Evolutionary conservation across 2,888 invertebrate species (phyloP), one percentile per base, ranked within the genome.

Genomic region (Zaprionus bogoriensis): DNA sequence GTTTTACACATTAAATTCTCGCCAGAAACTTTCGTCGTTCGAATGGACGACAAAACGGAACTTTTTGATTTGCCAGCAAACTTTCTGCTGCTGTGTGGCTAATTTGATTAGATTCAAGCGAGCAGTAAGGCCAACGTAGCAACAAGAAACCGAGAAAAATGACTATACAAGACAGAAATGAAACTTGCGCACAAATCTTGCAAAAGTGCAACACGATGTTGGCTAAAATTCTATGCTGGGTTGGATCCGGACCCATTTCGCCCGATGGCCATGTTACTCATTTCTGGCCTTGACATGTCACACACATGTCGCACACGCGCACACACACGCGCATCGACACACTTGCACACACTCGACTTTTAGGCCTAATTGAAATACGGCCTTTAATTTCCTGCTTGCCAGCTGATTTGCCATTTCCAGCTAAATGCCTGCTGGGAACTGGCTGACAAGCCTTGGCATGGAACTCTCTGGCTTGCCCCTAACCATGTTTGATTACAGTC

Each of bases 61-160:
- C 36, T 79, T 85, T 59, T 54, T 54, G 44, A 68, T 76, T 82
- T 52, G 48, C 45, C 44, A 45, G 27, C 22, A 27, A 60, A 63
- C 82, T 65, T 42, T 79, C 60, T 42, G 19, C 27, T 48, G 57
- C 57, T 59, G 48, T 54, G 50, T 50, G 46, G 47, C 54, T 79
- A 74, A 83, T 74, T 86, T 80, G 54, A 80, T 80, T 74, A 86
- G 63, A 59, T 62, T 53, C 44, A 62, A 58, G 62, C 7, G 44
- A 59, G 60, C 46, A 45, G 52, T 39, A 48, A 52, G 39, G 44
- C 38, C 30, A 42, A 46, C 45, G 22, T 14, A 25, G 6, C n/a
- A 30, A 25, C 19, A 12, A n/a, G 9, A 19, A 23, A 10, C 20
- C 2, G 5, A 10, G 3, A 61, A 4, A 12, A 36, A 28, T 28